Conservation (phyloP, 2,888 invertebrate genomes). For the Sinelater perroti region DNA sequence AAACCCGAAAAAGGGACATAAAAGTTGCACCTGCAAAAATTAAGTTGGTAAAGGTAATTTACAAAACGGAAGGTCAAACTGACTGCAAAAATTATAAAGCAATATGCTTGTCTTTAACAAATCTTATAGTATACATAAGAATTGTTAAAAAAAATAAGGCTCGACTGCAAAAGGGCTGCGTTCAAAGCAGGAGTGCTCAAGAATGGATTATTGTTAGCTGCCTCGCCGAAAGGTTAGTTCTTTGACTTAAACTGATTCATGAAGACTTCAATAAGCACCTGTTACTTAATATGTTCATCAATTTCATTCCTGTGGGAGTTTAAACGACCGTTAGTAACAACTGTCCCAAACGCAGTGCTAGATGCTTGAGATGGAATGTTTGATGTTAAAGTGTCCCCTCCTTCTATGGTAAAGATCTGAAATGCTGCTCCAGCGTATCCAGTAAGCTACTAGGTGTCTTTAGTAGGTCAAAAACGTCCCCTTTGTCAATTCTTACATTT, state of each 20-base stretch:
- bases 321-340: conserved; percentile 65
- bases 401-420: conserved; percentile 92
- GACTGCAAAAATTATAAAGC: too few relatives aligned
- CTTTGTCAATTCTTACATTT: conserved; percentile 97
- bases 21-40: too few relatives aligned
- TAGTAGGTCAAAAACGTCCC: conserved; percentile 97
- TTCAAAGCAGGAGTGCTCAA: conserved; percentile 62
- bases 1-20: too few relatives aligned
- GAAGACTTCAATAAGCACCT: conserved; percentile 92
- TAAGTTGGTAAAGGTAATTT: too few relatives aligned
- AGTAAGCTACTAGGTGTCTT: conserved; percentile 97
- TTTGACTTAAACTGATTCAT: conserved; percentile 95
- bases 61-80: too few relatives aligned
- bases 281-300: conserved; percentile 85
- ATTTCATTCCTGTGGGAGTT: conserved; percentile 73
- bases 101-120: too few relatives aligned
- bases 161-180: conserved; percentile 44
- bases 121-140: too few relatives aligned
- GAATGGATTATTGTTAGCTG: conserved; percentile 83
- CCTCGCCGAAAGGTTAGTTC: conserved; percentile 75
- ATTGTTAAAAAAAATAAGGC: too few relatives aligned
- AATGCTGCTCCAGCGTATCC: conserved; percentile 96
- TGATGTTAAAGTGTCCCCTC: conserved; percentile 86
- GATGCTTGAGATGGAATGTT: conserved; percentile 86
- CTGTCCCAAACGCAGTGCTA: conserved; percentile 87